Percentiles rank a stretch among this genome's conserved stretches.
These are phyloP conservation scores for Tauraco erythrolophus DNA, from an alignment of 2,113 vertebrate genomes.

Conservation along the genomic window DNA sequence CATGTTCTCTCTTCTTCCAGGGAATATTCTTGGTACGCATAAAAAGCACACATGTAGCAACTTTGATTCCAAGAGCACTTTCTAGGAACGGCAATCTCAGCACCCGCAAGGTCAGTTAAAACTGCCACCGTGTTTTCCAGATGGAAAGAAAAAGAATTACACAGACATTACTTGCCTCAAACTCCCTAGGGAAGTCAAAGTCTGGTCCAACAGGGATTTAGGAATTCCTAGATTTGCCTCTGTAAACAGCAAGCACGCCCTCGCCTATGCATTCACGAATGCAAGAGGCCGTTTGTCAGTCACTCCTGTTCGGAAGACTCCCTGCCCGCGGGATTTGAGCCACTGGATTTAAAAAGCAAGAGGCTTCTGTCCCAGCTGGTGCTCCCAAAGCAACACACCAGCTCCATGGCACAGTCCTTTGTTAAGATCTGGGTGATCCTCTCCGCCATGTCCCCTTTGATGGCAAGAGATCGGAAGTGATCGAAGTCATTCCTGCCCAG, in stretches of 20 bases:
- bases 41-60: not conserved
- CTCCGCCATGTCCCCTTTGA: slow-evolving; percentile 82
- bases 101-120: not conserved
- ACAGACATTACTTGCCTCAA: not conserved
- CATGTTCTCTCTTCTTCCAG: not conserved
- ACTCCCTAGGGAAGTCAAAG: not conserved
- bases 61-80: not conserved
- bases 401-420: slow-evolving; percentile 82
- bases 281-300: not conserved
- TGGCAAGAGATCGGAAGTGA: slow-evolving; percentile 85
- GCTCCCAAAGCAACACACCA: slow-evolving; percentile 86
- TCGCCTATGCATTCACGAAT: fast-evolving
- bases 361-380: slow-evolving; percentile 90
- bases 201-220: fast-evolving
- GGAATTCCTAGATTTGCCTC: not conserved
- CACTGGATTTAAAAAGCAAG: slow-evolving; percentile 81
- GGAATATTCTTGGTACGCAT: not conserved
- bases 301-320: not conserved
- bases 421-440: slow-evolving; percentile 83
- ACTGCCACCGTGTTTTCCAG: fast-evolving
- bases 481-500: slow-evolving; percentile 88
- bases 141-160: not conserved
- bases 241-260: not conserved
- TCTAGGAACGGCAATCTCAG: not conserved
- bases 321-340: fast-evolving